Evolutionary conservation across 1,140 invertebrate species (phyloP).

Genomic region (Nylanderia fulva): DNA sequence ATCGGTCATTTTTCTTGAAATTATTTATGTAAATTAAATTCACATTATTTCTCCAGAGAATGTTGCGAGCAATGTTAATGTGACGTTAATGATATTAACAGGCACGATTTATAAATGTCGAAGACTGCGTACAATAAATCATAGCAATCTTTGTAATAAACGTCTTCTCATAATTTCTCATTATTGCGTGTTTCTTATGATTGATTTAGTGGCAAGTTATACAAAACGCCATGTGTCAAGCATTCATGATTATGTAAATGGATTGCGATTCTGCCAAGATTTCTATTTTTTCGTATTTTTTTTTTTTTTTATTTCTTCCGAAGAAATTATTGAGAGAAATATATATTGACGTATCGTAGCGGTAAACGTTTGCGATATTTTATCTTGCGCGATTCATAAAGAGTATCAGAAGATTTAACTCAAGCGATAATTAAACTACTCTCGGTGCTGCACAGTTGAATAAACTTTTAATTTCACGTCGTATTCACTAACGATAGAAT

Average conservation of each 20-base stretch:
- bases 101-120: neutral
- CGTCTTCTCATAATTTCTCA: neutral
- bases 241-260: neutral
- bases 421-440: conserved; percentile 41
- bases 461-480: conserved; percentile 48
- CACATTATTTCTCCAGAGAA: neutral
- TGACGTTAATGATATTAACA: conserved; percentile 4
- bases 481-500: conserved; percentile 30
- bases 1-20: conserved; percentile 34
- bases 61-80: neutral
- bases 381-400: neutral
- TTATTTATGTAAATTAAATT: conserved; percentile 36
- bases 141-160: neutral
- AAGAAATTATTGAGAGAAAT: neutral
- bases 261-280: neutral
- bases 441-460: conserved; percentile 28
- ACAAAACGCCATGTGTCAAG: neutral
- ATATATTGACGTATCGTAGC: neutral
- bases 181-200: neutral
- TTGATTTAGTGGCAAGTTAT: neutral
- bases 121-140: neutral
- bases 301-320: neutral
- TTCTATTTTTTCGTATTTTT: neutral
- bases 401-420: conserved; percentile 19
- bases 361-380: neutral